Percentiles rank a stretch among this genome's conserved stretches.
These are phyloP conservation scores for Passer domesticus DNA, from an alignment of 2,113 vertebrate species.

Conservation along the genomic window DNA sequence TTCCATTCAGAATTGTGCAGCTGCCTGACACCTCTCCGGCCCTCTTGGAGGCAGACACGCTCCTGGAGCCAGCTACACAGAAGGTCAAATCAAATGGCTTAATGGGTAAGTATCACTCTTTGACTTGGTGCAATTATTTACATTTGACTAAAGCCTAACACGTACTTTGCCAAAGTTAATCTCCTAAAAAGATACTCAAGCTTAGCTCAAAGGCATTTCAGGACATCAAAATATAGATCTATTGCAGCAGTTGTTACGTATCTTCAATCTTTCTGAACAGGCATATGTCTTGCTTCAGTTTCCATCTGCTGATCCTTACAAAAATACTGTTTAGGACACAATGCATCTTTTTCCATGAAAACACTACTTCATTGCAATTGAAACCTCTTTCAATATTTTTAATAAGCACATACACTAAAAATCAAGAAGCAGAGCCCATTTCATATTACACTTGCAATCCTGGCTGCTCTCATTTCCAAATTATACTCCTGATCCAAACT, in stretches of 20 bases:
- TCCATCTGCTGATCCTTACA: not conserved
- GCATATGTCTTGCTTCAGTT: not conserved
- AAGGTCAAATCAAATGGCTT: not conserved
- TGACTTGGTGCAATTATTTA: not conserved
- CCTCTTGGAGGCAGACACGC: not conserved
- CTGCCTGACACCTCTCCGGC: not conserved
- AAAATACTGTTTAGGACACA: not conserved
- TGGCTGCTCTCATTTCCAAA: not conserved
- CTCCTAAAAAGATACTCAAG: not conserved
- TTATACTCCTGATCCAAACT: not conserved
- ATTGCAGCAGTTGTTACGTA: not conserved
- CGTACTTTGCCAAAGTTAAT: not conserved
- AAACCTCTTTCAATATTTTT: not conserved
- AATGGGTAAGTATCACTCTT: not conserved
- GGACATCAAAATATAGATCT: not conserved
- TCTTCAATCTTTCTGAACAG: not conserved
- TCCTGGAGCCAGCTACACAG: not conserved
- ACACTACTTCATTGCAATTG: not conserved
- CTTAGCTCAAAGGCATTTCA: not conserved
- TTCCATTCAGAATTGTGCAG: rapidly evolving
- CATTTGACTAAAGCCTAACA: not conserved
- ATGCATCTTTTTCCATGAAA: not conserved
- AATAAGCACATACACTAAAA: not conserved
- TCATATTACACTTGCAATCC: not conserved
- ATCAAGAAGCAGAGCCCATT: not conserved